Evolutionary conservation across 2,797 vertebrate genomes (phyloP).

Genomic region (Pseudomugil tenellus): DNA sequence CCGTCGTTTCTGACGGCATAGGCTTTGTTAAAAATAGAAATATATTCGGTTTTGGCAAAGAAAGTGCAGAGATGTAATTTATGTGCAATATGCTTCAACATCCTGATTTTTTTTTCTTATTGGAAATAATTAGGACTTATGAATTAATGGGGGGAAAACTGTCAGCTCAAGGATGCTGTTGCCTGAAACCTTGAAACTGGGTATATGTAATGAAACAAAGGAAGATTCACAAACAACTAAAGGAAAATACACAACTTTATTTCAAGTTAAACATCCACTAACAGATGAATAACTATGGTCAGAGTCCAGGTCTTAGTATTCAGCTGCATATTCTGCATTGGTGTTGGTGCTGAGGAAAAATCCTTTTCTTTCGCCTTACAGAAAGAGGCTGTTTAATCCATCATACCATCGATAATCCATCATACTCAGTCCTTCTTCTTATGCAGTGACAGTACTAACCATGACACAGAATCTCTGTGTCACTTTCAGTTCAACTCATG

Average conservation of each 20-base stretch:
- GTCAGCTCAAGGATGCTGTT: background rate
- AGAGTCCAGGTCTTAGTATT: no score
- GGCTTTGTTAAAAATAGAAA: no score
- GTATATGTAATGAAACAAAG: background rate
- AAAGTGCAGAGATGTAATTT: no score
- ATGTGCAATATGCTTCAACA: no score
- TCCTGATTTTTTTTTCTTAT: background rate
- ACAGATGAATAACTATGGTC: background rate
- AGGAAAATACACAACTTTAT: background rate
- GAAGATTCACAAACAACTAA: background rate
- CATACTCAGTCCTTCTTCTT: background rate
- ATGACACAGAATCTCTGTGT: background rate
- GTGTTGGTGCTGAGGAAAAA: background rate
- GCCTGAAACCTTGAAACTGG: background rate
- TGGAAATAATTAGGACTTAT: background rate
- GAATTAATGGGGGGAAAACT: background rate
- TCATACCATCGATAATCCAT: no score
- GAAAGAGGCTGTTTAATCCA: background rate
- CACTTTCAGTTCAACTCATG: constrained; percentile 1
- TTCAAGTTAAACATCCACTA: background rate
- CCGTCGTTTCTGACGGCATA: no score
- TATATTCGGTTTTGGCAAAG: no score
- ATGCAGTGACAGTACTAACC: background rate
- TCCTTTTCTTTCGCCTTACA: background rate
- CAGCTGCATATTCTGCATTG: background rate